Conservation (phyloP, 2,797 vertebrate species). For the Micropoecilia bifurca region DNA sequence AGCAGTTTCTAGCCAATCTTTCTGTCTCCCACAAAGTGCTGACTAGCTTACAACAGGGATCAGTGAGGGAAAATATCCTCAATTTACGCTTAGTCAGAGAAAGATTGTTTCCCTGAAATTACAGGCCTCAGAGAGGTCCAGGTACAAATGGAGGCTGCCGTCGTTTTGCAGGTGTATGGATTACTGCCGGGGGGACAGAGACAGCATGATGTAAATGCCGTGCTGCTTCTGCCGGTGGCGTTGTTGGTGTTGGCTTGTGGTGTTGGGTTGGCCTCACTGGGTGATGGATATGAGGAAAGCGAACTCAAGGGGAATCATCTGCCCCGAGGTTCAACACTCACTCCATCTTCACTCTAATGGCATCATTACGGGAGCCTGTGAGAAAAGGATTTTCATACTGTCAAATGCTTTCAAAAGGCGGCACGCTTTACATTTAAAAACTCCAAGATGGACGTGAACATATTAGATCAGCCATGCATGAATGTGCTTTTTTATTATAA, state of each 20-base stretch:
- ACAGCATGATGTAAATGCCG: slow-evolving; percentile 45
- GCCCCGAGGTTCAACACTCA: slow-evolving; percentile 54
- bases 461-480: background rate
- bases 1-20: slow-evolving; percentile 64
- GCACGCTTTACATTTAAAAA: slow-evolving; percentile 10
- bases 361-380: slow-evolving; percentile 55
- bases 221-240: slow-evolving; percentile 12
- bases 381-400: slow-evolving; percentile 38
- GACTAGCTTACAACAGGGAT: slow-evolving; percentile 62
- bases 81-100: slow-evolving; percentile 71
- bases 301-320: slow-evolving; percentile 57
- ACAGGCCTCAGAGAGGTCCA: slow-evolving; percentile 42
- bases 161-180: slow-evolving; percentile 50
- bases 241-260: slow-evolving; percentile 38
- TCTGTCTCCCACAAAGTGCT: slow-evolving; percentile 60
- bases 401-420: slow-evolving; percentile 5
- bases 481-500: slow-evolving; percentile 8
- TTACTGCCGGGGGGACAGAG: slow-evolving; percentile 38
- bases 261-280: slow-evolving; percentile 43
- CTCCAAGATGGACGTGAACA: slow-evolving; percentile 8
- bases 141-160: slow-evolving; percentile 38
- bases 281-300: slow-evolving; percentile 51
- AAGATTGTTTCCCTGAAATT: slow-evolving; percentile 58
- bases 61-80: slow-evolving; percentile 60
- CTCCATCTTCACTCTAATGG: slow-evolving; percentile 57